Evolutionary conservation across 2,797 vertebrate genomes (phyloP).

Genomic region (Aeoliscus strigatus): DNA sequence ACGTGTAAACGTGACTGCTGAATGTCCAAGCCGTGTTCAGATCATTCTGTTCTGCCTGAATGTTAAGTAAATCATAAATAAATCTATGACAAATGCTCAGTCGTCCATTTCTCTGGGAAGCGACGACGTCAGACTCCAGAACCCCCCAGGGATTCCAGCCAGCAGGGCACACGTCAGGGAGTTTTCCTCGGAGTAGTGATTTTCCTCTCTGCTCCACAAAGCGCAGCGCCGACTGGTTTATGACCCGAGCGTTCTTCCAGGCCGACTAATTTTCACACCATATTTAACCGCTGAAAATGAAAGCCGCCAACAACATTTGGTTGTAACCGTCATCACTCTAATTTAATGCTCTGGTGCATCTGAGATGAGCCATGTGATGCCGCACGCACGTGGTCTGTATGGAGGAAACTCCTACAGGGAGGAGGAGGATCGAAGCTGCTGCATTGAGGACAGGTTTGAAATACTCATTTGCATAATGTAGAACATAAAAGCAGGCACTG

Average conservation of each 20-base stretch:
- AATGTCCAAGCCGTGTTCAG: too few species aligned
- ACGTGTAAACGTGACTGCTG: too few species aligned
- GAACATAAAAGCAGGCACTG: too few species aligned
- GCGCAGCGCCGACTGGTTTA: conserved; percentile 42
- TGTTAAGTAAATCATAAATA: too few species aligned
- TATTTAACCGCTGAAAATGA: conserved; percentile 58
- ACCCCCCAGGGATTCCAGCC: conserved; percentile 39
- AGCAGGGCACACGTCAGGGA: conserved; percentile 34
- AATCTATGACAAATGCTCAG: too few species aligned
- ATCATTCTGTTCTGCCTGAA: too few species aligned
- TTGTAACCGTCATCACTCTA: conserved; percentile 43
- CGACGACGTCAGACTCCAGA: too few species aligned
- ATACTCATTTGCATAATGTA: too few species aligned
- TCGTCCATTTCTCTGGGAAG: conserved; percentile 11
- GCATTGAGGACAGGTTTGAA: background rate
- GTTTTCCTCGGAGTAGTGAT: conserved; percentile 40
- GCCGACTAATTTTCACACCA: conserved; percentile 39
- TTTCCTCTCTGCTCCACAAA: conserved; percentile 43
- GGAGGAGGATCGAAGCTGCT: too few species aligned
- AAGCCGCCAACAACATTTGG: conserved; percentile 42
- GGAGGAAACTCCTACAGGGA: conserved; percentile 1
- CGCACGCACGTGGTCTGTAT: conserved; percentile 6
- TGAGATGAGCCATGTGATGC: conserved; percentile 37
- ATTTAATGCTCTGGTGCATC: conserved; percentile 51
- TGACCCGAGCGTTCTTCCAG: conserved; percentile 41